Evolutionary conservation across 2,113 vertebrate genomes (phyloP), one percentile per base, ranked within the genome.

Genomic region (Collichthys lucidus): DNA sequence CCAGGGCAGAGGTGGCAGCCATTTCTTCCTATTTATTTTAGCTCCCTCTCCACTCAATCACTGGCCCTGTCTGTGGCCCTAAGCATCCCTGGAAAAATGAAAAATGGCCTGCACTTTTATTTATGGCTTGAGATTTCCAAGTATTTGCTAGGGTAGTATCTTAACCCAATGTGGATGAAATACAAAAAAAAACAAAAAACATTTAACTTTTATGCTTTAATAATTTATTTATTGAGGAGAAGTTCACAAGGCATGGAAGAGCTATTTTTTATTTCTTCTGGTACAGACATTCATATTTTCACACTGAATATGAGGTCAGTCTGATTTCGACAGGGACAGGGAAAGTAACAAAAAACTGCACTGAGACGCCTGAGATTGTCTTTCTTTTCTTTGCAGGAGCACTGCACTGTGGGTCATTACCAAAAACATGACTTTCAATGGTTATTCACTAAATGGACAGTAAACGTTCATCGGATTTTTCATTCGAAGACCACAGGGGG

Each of bases 1-100:
- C 92, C 92, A 87, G 86, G 76, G 84, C 86, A 64, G 88, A 90
- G 88, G 88, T 89, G 88, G 85, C 83, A 80, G 87, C 90, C 85
- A 82, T 93, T 78, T 82, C 90, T 91, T 29, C 65, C 72, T 92
- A 88, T 95, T 94, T 92, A 89, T 90, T 91, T 90, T 89, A 93
- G 89, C 86, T 65, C 85, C 84, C 66, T 50, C 81, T 77, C 69
- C 85, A 79, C 90, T 93, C 92, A 89, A 91, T 92, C 88, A 86
- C 60, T 15, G 79, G 75, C 74, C 71, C 86, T 90, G 89, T 92
- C 88, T 86, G 75, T 56, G 29, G 75, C 78, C 47, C 59, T 20
- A 31, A 89, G 88, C 85, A 82, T 86, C 89, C 68, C 78, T 80
- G 88, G 83, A 87, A 85, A 86, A 86, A 79, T 66, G 61, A 86